Conservation (phyloP, 2,888 invertebrate genomes). For the Cactoblastis cactorum region DNA sequence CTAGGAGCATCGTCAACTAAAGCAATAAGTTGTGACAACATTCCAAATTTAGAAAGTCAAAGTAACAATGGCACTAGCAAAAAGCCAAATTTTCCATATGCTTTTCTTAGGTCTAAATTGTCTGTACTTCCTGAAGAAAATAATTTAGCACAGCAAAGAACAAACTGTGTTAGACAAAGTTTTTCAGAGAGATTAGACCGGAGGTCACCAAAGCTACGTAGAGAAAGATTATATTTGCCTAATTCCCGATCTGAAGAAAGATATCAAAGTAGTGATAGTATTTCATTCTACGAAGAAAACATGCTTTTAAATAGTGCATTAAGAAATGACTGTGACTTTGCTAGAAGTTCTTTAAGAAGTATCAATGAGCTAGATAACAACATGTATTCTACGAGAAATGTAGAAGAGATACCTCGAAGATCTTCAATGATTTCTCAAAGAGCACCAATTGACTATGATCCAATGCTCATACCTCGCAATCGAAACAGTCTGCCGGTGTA, state of each 20-base stretch:
- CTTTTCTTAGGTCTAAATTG: slow-evolving; percentile 86
- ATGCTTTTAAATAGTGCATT: slow-evolving; percentile 59
- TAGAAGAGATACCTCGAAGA: slow-evolving; percentile 58
- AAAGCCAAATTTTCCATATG: slow-evolving; percentile 86
- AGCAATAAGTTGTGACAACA: slow-evolving; percentile 86
- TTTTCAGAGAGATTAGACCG: slow-evolving; percentile 72
- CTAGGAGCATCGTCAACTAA: slow-evolving; percentile 75
- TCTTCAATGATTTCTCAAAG: slow-evolving; percentile 72
- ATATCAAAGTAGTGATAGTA: slow-evolving; percentile 76
- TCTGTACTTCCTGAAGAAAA: slow-evolving; percentile 89
- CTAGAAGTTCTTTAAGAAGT: slow-evolving; percentile 66
- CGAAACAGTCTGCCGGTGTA: slow-evolving; percentile 74
- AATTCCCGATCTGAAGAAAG: slow-evolving; percentile 81
- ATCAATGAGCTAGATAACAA: slow-evolving; percentile 59
- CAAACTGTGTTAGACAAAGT: slow-evolving; percentile 71
- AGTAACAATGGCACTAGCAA: slow-evolving; percentile 70
- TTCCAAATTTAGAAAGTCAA: slow-evolving; percentile 79
- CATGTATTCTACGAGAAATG: slow-evolving; percentile 45
- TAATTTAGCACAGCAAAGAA: slow-evolving; percentile 73
- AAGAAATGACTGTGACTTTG: slow-evolving; percentile 57
- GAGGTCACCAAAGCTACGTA: slow-evolving; percentile 66
- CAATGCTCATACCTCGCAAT: slow-evolving; percentile 71
- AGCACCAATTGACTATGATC: slow-evolving; percentile 65
- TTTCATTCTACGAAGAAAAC: slow-evolving; percentile 69
- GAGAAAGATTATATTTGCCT: slow-evolving; percentile 58